phyloP scores from a whole-genome alignment of 2,888 invertebrate species.

The Deilephila elpenor region DNA sequence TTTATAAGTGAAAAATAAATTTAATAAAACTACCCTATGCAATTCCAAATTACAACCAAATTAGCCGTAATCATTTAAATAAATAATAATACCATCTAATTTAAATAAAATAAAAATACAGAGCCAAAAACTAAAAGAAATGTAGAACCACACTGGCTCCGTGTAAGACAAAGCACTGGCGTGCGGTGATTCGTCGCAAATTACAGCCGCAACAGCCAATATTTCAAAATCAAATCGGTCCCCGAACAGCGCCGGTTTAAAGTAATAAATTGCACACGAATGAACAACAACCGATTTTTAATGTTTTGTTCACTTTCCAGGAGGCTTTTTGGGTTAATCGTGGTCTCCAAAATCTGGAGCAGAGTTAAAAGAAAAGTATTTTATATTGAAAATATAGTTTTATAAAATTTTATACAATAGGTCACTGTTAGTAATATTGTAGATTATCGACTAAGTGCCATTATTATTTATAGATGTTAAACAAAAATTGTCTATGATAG shows the following conservation, averaged over 20 bases:
- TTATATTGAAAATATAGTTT: too few species aligned
- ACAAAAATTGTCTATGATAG: too few species aligned
- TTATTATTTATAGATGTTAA: too few species aligned
- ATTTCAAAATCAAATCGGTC: conserved; percentile 69
- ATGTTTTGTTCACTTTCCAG: not conserved
- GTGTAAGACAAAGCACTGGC: conserved; percentile 31
- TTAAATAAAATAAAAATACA: not conserved
- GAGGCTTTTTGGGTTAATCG: not conserved
- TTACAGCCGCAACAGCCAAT: conserved; percentile 58
- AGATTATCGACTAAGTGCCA: too few species aligned
- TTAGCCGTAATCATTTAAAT: too few species aligned
- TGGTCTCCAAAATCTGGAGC: not conserved
- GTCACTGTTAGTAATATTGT: too few species aligned
- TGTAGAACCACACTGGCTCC: not conserved
- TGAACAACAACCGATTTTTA: conserved; percentile 35
- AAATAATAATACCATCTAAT: too few species aligned
- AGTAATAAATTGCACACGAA: conserved; percentile 57
- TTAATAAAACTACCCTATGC: too few species aligned
- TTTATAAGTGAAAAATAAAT: too few species aligned
- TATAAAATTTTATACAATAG: too few species aligned
- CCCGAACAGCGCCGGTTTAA: conserved; percentile 59
- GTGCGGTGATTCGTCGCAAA: conserved; percentile 38
- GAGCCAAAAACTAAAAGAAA: not conserved
- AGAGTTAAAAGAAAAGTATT: too few species aligned
- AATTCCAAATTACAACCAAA: too few species aligned